These are phyloP conservation scores for Siphamia tubifer DNA, from an alignment of 2,113 vertebrate genomes.

Conservation along the genomic window DNA sequence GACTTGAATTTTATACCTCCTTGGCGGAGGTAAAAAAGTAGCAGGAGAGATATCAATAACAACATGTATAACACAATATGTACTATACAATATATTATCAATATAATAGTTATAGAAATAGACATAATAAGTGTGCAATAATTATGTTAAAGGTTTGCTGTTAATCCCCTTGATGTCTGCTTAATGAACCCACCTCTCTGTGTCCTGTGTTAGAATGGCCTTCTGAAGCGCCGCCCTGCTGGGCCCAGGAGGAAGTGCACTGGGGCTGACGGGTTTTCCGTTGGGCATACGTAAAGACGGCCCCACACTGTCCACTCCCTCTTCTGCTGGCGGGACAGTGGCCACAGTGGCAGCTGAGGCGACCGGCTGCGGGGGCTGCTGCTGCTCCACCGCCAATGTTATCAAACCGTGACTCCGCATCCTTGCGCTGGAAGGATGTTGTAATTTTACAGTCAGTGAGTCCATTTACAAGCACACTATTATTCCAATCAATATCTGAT, in stretches of 20 bases:
- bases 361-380: conserved; percentile 46
- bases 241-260: conserved; percentile 83
- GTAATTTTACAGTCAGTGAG: too few relatives aligned
- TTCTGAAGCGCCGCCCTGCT: conserved; percentile 87
- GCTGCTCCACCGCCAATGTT: conserved; percentile 61
- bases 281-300: conserved; percentile 86
- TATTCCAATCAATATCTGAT: too few relatives aligned
- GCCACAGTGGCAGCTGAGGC: conserved; percentile 35
- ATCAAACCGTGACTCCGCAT: conserved; percentile 86
- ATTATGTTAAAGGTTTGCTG: background rate
- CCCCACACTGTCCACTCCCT: conserved; percentile 86
- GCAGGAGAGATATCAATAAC: too few relatives aligned
- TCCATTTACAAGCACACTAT: too few relatives aligned
- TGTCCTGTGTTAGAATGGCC: conserved; percentile 87
- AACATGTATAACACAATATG: too few relatives aligned
- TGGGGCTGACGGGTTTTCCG: conserved; percentile 83
- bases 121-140: too few relatives aligned
- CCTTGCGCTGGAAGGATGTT: conserved; percentile 76
- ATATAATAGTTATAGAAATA: too few relatives aligned
- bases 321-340: conserved; percentile 70
- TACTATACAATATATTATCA: too few relatives aligned
- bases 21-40: too few relatives aligned
- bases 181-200: conserved; percentile 82
- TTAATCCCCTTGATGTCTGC: background rate
- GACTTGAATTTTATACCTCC: too few relatives aligned